Conservation (phyloP, 2,888 invertebrate genomes). For the Drosophila eohydei region DNA sequence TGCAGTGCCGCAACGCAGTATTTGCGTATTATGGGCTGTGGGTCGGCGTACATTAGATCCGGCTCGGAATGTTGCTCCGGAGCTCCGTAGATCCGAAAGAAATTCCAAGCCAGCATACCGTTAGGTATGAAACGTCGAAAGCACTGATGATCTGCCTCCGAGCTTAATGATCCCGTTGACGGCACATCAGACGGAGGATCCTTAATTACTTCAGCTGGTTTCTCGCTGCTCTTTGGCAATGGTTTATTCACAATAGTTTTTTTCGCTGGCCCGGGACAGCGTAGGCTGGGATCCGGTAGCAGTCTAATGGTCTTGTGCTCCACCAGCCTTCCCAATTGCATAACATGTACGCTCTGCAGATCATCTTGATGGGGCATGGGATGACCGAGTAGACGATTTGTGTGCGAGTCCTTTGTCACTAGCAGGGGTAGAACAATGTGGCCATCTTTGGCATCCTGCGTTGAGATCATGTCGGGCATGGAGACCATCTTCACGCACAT, state of each 20-base stretch:
- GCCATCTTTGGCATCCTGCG: background rate
- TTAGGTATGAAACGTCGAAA: background rate
- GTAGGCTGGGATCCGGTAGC: background rate
- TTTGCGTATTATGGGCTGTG: constrained; percentile 25
- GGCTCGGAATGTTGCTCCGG: background rate
- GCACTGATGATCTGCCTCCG: constrained; percentile 13
- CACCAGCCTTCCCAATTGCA: constrained; percentile 1
- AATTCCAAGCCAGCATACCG: constrained; percentile 41
- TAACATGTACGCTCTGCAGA: constrained; percentile 10
- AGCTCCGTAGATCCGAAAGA: constrained; percentile 42
- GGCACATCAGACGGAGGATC: background rate
- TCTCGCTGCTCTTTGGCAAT: background rate
- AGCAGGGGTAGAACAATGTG: constrained; percentile 28
- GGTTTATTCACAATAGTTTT: too few relatives aligned
- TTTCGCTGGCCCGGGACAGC: background rate
- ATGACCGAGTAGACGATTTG: background rate
- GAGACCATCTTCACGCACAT: constrained; percentile 30
- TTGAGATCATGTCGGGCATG: background rate
- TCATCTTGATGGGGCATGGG: background rate
- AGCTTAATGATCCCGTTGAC: background rate
- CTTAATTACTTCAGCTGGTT: background rate
- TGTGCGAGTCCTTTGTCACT: background rate
- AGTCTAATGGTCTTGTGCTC: background rate
- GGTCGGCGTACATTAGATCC: constrained; percentile 12
- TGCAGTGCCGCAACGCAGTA: constrained; percentile 44